These are phyloP conservation scores for Phymastichus coffea DNA, from an alignment of 1,140 invertebrate genomes.

Conservation along the genomic window DNA sequence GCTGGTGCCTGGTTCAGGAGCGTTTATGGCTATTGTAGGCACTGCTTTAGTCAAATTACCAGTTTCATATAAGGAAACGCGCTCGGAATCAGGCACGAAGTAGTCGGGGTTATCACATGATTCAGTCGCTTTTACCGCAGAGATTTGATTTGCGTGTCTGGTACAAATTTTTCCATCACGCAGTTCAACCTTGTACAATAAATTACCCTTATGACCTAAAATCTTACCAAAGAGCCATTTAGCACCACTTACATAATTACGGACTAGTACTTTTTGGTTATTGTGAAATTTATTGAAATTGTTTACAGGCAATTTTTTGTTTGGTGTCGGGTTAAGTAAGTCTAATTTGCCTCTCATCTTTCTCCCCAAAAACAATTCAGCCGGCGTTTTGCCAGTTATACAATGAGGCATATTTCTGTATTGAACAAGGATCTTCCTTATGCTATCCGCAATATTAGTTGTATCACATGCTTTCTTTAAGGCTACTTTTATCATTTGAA, in stretches of 20 bases:
- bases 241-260: neutral
- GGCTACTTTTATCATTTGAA: slow-evolving; percentile 12
- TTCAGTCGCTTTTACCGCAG: neutral
- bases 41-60: neutral
- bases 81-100: neutral
- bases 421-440: neutral
- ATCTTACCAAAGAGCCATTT: slow-evolving; percentile 22
- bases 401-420: slow-evolving; percentile 18
- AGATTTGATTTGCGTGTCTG: neutral
- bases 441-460: neutral
- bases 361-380: slow-evolving; percentile 13
- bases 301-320: neutral
- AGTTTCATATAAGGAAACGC: neutral
- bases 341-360: slow-evolving; percentile 21
- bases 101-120: neutral
- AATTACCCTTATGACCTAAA: neutral
- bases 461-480: neutral
- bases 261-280: neutral
- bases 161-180: neutral
- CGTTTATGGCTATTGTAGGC: neutral
- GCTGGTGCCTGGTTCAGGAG: neutral
- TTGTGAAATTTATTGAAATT: neutral
- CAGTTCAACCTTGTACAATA: slow-evolving; percentile 1
- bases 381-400: slow-evolving; percentile 7
- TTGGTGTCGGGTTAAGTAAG: neutral